Percentiles rank a stretch among this genome's conserved stretches.
These are phyloP conservation scores for Procambarus virginalis DNA, from an alignment of 1,140 invertebrate species.

Conservation along the genomic window DNA sequence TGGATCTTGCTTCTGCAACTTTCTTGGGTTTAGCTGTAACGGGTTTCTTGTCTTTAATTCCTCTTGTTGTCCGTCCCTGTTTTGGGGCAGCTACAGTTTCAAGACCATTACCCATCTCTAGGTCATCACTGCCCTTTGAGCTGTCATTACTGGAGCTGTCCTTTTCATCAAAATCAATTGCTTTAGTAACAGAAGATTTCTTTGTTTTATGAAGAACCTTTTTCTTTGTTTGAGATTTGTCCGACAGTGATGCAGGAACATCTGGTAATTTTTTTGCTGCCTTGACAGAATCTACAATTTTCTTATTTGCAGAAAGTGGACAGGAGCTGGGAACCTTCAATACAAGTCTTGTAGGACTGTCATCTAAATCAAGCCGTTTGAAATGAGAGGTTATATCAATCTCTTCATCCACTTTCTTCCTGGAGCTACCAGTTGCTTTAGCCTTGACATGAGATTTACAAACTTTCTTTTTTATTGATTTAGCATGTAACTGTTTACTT, in stretches of 20 bases:
- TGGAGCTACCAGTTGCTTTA: not conserved
- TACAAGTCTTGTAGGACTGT: not conserved
- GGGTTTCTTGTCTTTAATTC: not conserved
- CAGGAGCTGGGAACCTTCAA: slow-evolving; percentile 10
- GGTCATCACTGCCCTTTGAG: slow-evolving; percentile 17
- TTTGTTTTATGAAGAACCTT: not conserved
- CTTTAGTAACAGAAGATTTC: not conserved
- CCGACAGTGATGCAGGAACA: not conserved
- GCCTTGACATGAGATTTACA: not conserved
- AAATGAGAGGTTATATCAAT: not conserved
- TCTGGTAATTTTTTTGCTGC: not conserved
- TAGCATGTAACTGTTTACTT: not conserved
- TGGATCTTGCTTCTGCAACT: not conserved
- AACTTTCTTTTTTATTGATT: not conserved
- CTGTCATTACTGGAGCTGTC: not conserved
- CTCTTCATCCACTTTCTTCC: slow-evolving; percentile 16
- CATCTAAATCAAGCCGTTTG: not conserved
- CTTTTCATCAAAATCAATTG: not conserved
- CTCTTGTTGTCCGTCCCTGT: not conserved
- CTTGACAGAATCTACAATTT: not conserved
- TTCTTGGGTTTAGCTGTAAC: not conserved
- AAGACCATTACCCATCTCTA: not conserved
- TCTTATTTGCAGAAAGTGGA: not conserved
- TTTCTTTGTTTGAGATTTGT: not conserved
- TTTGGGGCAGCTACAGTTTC: not conserved